Conservation (phyloP, 1,140 invertebrate genomes). For the Camponotus vicinus region DNA sequence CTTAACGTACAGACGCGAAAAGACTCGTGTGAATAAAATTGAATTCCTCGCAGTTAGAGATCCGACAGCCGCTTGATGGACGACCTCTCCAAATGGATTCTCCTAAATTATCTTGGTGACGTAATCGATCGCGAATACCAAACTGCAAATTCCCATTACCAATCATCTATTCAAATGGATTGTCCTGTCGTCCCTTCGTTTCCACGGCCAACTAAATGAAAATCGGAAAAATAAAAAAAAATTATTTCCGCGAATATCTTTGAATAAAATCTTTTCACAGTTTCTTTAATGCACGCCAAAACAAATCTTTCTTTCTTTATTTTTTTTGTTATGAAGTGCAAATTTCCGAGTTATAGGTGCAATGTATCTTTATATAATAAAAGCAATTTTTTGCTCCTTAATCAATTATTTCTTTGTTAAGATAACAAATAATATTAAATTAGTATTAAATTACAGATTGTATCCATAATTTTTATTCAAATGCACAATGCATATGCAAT, state of each 20-base stretch:
- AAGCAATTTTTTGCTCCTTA: not conserved
- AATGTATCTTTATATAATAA: not conserved
- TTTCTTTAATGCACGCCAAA: not conserved
- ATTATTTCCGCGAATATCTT: conserved; percentile 12
- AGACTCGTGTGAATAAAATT: conserved; percentile 42
- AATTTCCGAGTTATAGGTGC: not conserved
- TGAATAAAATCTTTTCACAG: not conserved
- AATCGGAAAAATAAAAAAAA: conserved; percentile 12
- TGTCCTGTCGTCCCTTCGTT: not conserved
- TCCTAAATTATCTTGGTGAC: conserved; percentile 30
- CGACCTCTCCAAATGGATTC: conserved; percentile 35
- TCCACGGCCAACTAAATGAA: conserved; percentile 17
- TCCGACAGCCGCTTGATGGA: conserved; percentile 47
- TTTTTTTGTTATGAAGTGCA: not conserved
- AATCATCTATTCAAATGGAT: conserved; percentile 22
- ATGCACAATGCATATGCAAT: not conserved
- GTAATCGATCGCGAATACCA: conserved; percentile 42
- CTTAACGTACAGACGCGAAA: conserved; percentile 24
- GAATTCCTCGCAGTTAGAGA: conserved; percentile 41
- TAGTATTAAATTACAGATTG: not conserved
- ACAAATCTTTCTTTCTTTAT: not conserved
- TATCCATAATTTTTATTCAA: not conserved
- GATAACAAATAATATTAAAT: not conserved
- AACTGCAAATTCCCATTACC: conserved; percentile 36
- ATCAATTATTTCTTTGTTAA: not conserved